Conservation (phyloP, 2,113 vertebrate species). For the Fregata magnificens region DNA sequence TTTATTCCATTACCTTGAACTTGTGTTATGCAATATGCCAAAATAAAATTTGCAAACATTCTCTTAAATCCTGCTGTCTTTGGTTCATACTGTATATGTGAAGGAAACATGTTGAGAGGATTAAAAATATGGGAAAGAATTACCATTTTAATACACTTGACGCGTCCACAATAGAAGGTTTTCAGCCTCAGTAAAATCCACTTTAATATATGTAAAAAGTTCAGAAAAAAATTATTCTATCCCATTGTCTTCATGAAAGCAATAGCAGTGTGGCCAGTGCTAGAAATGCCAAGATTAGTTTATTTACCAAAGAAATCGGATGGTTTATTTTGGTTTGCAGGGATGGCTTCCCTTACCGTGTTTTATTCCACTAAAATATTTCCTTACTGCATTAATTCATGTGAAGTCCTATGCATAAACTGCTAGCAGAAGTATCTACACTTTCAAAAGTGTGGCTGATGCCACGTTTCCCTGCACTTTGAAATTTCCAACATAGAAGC, state of each 20-base stretch:
- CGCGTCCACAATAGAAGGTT: slow-evolving; percentile 36
- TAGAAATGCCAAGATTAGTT: neutral
- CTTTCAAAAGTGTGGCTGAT: neutral
- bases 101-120: slow-evolving; percentile 44
- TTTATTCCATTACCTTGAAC: slow-evolving; percentile 27
- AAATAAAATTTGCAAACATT: slow-evolving; percentile 59
- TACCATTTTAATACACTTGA: slow-evolving; percentile 73
- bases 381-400: neutral
- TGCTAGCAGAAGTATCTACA: neutral
- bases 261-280: neutral
- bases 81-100: slow-evolving; percentile 1
- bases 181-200: slow-evolving; percentile 66
- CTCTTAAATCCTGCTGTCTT: slow-evolving; percentile 61
- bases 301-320: neutral
- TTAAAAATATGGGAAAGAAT: slow-evolving; percentile 68
- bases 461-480: neutral
- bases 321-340: neutral
- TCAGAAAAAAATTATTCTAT: slow-evolving; percentile 12
- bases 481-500: neutral
- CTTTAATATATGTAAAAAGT: slow-evolving; percentile 58
- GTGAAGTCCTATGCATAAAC: neutral
- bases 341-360: neutral
- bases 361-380: neutral
- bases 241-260: neutral
- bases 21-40: slow-evolving; percentile 20